phyloP scores from a whole-genome alignment of 2,113 vertebrate genomes.

The Cyphomyrus discorhynchus region DNA sequence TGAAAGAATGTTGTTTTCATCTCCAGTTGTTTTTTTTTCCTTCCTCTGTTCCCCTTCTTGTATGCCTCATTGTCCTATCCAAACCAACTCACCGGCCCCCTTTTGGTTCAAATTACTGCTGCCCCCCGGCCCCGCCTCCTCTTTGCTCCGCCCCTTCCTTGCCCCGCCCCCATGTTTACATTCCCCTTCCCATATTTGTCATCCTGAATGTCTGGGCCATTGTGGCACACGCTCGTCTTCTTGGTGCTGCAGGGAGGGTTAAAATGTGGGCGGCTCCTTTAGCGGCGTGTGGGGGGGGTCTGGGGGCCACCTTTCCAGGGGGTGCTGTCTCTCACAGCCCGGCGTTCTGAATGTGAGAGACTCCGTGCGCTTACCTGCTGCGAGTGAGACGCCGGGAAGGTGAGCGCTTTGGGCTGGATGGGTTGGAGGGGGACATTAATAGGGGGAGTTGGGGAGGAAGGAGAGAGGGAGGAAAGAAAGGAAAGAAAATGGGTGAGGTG shows the following conservation, averaged over 20 bases:
- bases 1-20: constrained; percentile 61
- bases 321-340: background rate
- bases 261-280: background rate
- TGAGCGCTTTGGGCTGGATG: background rate
- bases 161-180: constrained; percentile 74
- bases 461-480: constrained; percentile 18
- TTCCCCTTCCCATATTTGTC: constrained; percentile 69
- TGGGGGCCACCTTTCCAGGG: constrained; percentile 18
- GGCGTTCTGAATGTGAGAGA: background rate
- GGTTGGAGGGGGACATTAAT: background rate
- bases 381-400: background rate
- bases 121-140: constrained; percentile 17
- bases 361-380: constrained; percentile 12
- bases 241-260: constrained; percentile 15
- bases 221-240: constrained; percentile 48
- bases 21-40: background rate
- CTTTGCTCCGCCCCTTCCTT: constrained; percentile 8
- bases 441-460: constrained; percentile 11
- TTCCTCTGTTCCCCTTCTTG: background rate
- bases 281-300: constrained; percentile 31
- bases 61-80: background rate
- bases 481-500: constrained; percentile 15
- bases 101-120: constrained; percentile 66
- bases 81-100: background rate
- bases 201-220: constrained; percentile 48